A percentile compares a stretch with the other conserved stretches of the same genome.
Conservation (phyloP, 2,113 vertebrate species). For the Hippotragus niger region DNA sequence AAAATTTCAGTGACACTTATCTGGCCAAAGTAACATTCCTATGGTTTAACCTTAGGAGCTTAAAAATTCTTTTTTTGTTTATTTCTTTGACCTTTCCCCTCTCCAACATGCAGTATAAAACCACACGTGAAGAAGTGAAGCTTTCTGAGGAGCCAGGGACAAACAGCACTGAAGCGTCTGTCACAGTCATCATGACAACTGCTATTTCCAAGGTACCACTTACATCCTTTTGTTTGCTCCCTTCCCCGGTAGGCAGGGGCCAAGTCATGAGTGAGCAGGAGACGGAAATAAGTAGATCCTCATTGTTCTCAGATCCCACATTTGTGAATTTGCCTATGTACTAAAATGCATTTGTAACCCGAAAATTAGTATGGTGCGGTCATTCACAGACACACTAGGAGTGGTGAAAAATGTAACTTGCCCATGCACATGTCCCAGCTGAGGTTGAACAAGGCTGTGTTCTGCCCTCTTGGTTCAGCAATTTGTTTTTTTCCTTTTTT, state of each 20-base stretch:
- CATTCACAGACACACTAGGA: neutral
- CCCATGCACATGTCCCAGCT: neutral
- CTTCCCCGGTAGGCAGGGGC: neutral
- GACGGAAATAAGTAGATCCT: neutral
- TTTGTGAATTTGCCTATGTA: neutral
- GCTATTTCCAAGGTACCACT: constrained; percentile 78
- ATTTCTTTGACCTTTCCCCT: neutral
- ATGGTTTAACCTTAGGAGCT: neutral
- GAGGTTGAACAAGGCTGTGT: neutral
- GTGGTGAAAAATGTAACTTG: neutral
- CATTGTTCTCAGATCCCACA: neutral
- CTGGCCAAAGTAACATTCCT: neutral
- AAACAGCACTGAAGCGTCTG: constrained; percentile 65
- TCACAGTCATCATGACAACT: constrained; percentile 77
- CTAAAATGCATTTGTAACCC: neutral
- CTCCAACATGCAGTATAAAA: constrained; percentile 91
- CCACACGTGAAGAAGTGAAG: constrained; percentile 88
- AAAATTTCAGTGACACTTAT: neutral
- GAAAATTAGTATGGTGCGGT: neutral
- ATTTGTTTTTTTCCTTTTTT: neutral
- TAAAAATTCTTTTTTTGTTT: neutral
- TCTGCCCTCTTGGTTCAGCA: neutral
- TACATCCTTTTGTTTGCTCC: neutral
- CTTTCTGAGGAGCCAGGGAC: constrained; percentile 46
- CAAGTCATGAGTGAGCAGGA: neutral